Evolutionary conservation across 2,797 vertebrate species (phyloP), one percentile per base, ranked within the genome.

Genomic region (Cyprinodon diabolis): DNA sequence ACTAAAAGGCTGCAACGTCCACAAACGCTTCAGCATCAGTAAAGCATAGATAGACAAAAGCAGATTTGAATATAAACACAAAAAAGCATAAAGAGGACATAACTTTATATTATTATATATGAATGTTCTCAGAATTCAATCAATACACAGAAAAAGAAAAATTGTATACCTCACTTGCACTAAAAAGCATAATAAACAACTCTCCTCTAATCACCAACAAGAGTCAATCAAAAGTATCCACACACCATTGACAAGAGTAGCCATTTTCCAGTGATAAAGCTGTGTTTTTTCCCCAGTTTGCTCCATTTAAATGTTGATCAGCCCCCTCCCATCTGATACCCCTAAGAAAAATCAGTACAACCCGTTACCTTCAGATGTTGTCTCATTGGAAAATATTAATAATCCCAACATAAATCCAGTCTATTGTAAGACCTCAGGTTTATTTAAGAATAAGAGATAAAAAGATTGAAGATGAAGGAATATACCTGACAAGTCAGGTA

Each of bases 41-140:
- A n/a, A 23, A 66, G 47, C 12, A 66, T 48, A 10, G 9, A 54
- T 17, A 68, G 73, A 68, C 19, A 76, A 71, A 82, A 21, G 0
- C 25, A 60, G 19, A 82, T 73, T 72, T 17, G 49, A 56, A 48
- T 35, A 77, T 37, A 48, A 6, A 72, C 58, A 58, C 68, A 76
- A 23, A 74, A 74, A 25, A 60, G 71, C 56, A 69, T 17, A 1
- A 5, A 79, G 55, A 75, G 52, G n/a, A 54, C 10, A 45, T 19
- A 15, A 40, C 21, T 62, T 40, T 40, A 15, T 15, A 37, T 4
- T 37, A 37, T 54, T 21, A 54, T 10, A 54, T 21, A 54, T 60
- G 15, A 37, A 37, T 8, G 30, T 60, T 19, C 15, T 60, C 30
- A 37, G 30, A 60, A 30, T 60, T 60, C 8, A 60, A 60, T 37